Conservation (phyloP, 2,888 invertebrate species). For the Brenthis hecate region DNA sequence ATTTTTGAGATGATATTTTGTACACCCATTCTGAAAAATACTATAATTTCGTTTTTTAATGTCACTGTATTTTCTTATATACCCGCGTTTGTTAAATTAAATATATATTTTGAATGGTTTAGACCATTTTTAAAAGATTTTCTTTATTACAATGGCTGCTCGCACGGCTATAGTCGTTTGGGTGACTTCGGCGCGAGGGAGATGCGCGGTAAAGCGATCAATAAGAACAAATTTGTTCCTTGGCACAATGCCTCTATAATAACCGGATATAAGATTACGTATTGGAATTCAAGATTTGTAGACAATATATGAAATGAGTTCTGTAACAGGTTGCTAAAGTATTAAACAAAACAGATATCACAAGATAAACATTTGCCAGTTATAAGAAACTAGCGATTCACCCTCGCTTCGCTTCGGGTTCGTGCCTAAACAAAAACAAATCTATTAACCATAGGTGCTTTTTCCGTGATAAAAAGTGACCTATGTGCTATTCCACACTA, state of each 20-base stretch:
- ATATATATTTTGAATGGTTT: conserved; percentile 13
- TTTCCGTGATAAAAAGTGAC: too few relatives aligned
- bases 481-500: too few relatives aligned
- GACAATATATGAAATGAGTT: conserved; percentile 6
- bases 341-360: neutral
- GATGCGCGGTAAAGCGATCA: conserved; percentile 70
- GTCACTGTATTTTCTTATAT: conserved; percentile 36
- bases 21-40: conserved; percentile 40
- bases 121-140: conserved; percentile 57
- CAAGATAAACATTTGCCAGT: neutral
- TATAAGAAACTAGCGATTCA: too few relatives aligned
- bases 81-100: conserved; percentile 10
- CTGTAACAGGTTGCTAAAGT: neutral
- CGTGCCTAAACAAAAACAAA: too few relatives aligned
- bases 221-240: conserved; percentile 52
- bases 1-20: conserved; percentile 49
- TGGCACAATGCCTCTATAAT: conserved; percentile 37
- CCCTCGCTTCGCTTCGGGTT: too few relatives aligned
- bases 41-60: neutral
- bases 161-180: conserved; percentile 52
- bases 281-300: conserved; percentile 21
- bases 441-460: too few relatives aligned
- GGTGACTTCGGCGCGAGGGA: conserved; percentile 53
- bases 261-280: conserved; percentile 31
- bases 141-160: conserved; percentile 62